Base-by-base conservation (phyloP, 2,797 vertebrate species). In the Pteronotus mesoamericanus region DNA sequence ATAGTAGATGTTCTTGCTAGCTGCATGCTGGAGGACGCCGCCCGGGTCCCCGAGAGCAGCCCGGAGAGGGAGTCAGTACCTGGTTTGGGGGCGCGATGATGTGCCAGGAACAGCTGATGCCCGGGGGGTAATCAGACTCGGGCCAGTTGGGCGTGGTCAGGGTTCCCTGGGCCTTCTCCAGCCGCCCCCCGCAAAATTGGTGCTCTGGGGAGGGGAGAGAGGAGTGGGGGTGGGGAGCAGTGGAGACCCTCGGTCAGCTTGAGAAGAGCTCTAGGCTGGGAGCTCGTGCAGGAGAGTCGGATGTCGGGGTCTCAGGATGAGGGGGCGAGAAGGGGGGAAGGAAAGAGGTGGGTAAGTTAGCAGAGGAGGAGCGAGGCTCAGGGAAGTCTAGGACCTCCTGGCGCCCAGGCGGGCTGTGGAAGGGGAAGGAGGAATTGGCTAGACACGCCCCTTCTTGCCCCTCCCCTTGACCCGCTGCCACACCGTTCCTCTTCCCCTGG, bases 71-170 rank as follows among this genome's bases (percentile, higher is more conserved):
- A 91, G 46, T 42, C 16, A 96, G 79, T 94, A 99, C 99, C 99
- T 98, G 99, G 83, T 98, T 97, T 0, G 98, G 98, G n/a, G 99
- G 99, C 44, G 99, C 99, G 0, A 99, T 98, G 97, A 99, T 99
- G 79, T 99, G 99, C 99, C 99, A 99, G 79, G 99, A 99, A 98
- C 99, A 99, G 98, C 98, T 99, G 98, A 99, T 98, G 66, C 99
- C 99, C 0, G 99, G 78, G 4, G 99, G 99, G 89, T 99, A 99
- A 86, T 99, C 99, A 4, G 99, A 99, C 69, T 99, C 98, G 0
- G 99, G 99, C 99, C 99, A 99, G 98, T 99, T 99, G 99, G 99
- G 97, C 0, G 99, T 99, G 89, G 97, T 99, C 96, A 99, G 98
- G 89, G 99, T 98, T 79, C 99, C 99, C 97, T 99, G 99, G n/a